Conservation (phyloP, 2,797 vertebrate genomes). For the Chelidonichthys spinosus region DNA sequence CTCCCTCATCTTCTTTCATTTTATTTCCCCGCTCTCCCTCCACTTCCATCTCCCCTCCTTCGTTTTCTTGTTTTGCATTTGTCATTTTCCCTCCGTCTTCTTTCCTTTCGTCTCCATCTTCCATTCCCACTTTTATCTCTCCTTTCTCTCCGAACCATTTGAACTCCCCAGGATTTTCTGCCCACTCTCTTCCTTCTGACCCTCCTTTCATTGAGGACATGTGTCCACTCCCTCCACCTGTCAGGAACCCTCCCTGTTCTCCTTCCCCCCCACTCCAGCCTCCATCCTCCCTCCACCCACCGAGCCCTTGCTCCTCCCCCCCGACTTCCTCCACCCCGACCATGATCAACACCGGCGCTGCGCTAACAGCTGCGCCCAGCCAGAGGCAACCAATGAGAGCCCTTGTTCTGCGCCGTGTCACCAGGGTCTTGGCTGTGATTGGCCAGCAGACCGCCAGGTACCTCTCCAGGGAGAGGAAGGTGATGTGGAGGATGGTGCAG, state of each 20-base stretch:
- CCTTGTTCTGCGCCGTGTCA: constrained; percentile 81
- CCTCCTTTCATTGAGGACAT: constrained; percentile 22
- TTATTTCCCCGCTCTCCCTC: constrained; percentile 47
- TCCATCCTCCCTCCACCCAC: constrained; percentile 49
- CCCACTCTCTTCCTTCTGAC: constrained; percentile 26
- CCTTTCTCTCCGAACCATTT: constrained; percentile 31
- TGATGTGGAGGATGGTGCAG: constrained; percentile 88
- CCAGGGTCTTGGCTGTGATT: constrained; percentile 80
- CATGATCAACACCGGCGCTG: constrained; percentile 81
- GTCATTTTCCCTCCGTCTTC: constrained; percentile 47
- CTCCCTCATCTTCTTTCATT: constrained; percentile 76
- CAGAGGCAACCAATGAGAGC: constrained; percentile 83
- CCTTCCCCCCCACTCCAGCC: constrained; percentile 42
- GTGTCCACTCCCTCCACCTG: constrained; percentile 34
- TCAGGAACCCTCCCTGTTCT: constrained; percentile 30
- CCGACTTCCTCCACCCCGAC: constrained; percentile 83
- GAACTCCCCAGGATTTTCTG: constrained; percentile 26
- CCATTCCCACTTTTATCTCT: constrained; percentile 33
- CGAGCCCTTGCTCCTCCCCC: constrained; percentile 51
- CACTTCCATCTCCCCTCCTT: constrained; percentile 26
- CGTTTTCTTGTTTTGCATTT: constrained; percentile 51
- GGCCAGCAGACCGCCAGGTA: constrained; percentile 88
- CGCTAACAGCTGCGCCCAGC: constrained; percentile 79
- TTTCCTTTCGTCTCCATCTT: constrained; percentile 29
- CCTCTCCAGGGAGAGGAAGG: constrained; percentile 85